phyloP scores from a whole-genome alignment of 2,888 invertebrate species.

The Lottia gigantea region DNA sequence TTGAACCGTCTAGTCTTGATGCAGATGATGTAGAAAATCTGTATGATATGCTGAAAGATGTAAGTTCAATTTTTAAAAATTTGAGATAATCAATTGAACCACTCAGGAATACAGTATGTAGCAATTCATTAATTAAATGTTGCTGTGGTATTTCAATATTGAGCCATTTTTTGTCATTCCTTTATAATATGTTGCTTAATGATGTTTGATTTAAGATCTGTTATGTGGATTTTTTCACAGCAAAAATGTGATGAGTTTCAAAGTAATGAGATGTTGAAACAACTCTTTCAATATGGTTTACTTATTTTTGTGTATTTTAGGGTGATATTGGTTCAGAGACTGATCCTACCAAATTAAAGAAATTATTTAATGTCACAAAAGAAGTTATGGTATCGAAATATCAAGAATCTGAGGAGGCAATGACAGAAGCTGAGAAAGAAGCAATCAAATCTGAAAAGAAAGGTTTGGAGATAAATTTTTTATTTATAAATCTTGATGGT shows the following conservation, averaged over 20 bases:
- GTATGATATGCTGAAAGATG: constrained; percentile 55
- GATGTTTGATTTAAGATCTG: background rate
- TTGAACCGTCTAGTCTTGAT: constrained; percentile 48
- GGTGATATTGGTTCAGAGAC: constrained; percentile 49
- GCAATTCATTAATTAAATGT: too few relatives aligned
- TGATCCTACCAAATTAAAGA: constrained; percentile 53
- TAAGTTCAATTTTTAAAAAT: constrained; percentile 35
- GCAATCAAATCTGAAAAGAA: constrained; percentile 55
- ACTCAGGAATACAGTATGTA: too few relatives aligned
- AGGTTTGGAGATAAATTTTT: constrained; percentile 37
- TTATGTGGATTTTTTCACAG: too few relatives aligned
- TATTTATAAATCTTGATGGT: background rate
- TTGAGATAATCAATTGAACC: too few relatives aligned
- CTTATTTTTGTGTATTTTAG: constrained; percentile 25
- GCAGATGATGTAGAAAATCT: constrained; percentile 60
- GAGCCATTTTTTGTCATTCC: background rate
- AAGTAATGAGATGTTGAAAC: too few relatives aligned
- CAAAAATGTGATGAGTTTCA: too few relatives aligned
- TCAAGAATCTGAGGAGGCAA: constrained; percentile 55
- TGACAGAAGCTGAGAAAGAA: constrained; percentile 59
- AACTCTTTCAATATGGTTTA: too few relatives aligned
- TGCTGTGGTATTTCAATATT: background rate
- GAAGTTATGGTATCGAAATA: constrained; percentile 59
- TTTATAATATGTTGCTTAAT: background rate
- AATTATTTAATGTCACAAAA: constrained; percentile 61